These are phyloP conservation scores for Euzophera pinguis DNA, from an alignment of 2,888 invertebrate species.

Conservation along the genomic window DNA sequence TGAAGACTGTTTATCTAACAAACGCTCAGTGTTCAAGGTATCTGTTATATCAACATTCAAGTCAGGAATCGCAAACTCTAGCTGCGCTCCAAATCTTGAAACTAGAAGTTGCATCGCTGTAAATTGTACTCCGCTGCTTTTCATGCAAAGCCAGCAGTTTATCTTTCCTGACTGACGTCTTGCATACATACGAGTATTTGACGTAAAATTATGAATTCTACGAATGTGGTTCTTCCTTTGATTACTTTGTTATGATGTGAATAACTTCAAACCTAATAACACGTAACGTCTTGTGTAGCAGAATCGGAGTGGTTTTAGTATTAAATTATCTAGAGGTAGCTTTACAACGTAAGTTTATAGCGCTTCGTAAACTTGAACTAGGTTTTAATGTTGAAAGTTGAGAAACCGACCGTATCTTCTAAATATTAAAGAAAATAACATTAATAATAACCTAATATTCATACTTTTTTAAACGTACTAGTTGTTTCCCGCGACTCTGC, in stretches of 20 bases:
- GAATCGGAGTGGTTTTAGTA: background rate
- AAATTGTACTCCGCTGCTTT: conserved; percentile 42
- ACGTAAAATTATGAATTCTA: conserved; percentile 29
- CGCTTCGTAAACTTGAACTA: background rate
- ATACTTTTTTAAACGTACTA: too few relatives aligned
- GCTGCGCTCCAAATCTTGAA: conserved; percentile 34
- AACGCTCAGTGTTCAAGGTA: conserved; percentile 20
- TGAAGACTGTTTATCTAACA: conserved; percentile 14
- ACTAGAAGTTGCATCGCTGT: conserved; percentile 32
- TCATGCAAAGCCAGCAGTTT: conserved; percentile 38
- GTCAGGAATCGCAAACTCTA: conserved; percentile 26
- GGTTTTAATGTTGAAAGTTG: background rate
- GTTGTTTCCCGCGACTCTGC: too few relatives aligned
- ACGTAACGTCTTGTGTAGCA: background rate
- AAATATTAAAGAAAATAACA: background rate
- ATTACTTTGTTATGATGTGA: conserved; percentile 4
- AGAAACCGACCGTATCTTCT: background rate
- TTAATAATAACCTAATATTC: too few relatives aligned
- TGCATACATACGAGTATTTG: conserved; percentile 37
- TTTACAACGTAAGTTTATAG: background rate
- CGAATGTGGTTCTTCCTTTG: background rate
- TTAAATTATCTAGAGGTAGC: conserved; percentile 6
- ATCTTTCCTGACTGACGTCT: conserved; percentile 38
- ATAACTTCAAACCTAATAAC: conserved; percentile 1
- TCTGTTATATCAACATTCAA: conserved; percentile 30